Conservation (phyloP, 2,888 invertebrate species). For the Andrena minutula region DNA sequence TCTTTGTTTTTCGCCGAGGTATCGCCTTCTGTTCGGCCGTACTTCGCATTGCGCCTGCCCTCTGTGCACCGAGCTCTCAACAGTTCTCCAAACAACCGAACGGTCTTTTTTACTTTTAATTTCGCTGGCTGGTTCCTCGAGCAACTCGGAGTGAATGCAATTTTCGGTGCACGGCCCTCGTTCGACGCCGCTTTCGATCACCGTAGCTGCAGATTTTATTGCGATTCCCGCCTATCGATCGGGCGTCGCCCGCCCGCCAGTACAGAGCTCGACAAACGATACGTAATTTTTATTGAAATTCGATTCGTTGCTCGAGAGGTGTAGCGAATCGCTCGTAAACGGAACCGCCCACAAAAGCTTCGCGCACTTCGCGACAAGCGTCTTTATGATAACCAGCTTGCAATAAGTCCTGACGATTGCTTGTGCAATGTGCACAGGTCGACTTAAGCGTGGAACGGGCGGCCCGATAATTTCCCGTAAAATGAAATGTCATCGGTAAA, state of each 20-base stretch:
- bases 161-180: conserved; percentile 23
- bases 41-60: too few species aligned
- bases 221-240: conserved; percentile 36
- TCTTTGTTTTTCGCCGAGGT: not conserved
- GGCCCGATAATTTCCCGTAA: conserved; percentile 10
- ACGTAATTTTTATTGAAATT: conserved; percentile 47
- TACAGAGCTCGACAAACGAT: conserved; percentile 22
- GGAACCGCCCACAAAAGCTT: conserved; percentile 23
- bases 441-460: conserved; percentile 6
- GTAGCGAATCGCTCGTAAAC: conserved; percentile 6
- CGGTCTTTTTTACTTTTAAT: conserved; percentile 14
- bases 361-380: not conserved
- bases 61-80: not conserved
- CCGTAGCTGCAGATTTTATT: conserved; percentile 18
- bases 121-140: conserved; percentile 12
- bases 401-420: conserved; percentile 19
- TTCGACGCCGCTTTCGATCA: conserved; percentile 9
- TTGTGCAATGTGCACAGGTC: not conserved
- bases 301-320: conserved; percentile 8
- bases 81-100: not conserved
- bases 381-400: conserved; percentile 22
- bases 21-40: not conserved
- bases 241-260: not conserved
- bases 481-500: conserved; percentile 3
- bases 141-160: conserved; percentile 21